phyloP scores from a whole-genome alignment of 2,888 invertebrate species.

The Orthonevra nobilis region DNA sequence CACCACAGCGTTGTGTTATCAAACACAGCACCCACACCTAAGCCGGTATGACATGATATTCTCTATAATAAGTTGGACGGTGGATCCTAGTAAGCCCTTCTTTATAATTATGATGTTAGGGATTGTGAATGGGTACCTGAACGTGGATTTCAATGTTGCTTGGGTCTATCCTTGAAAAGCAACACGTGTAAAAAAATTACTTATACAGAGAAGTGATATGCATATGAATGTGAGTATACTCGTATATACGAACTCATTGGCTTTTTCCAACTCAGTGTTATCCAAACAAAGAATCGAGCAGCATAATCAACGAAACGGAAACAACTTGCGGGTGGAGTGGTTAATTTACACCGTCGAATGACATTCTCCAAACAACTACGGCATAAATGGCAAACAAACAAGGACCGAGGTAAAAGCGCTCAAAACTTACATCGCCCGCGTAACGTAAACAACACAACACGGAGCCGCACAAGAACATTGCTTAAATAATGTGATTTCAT shows the following conservation, averaged over 20 bases:
- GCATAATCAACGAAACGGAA: slow-evolving; percentile 22
- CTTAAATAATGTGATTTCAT: slow-evolving; percentile 54
- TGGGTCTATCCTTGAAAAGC: slow-evolving; percentile 38
- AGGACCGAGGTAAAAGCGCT: background rate
- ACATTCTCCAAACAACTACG: slow-evolving; percentile 26
- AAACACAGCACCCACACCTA: background rate
- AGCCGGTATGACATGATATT: slow-evolving; percentile 4
- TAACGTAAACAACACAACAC: background rate
- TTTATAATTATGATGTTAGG: slow-evolving; percentile 53
- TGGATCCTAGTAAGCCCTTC: slow-evolving; percentile 30
- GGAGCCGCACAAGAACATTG: slow-evolving; percentile 40
- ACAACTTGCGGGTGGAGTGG: slow-evolving; percentile 1
- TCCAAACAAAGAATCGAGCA: slow-evolving; percentile 19
- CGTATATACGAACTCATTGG: too few species aligned
- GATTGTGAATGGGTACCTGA: background rate
- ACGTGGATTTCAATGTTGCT: slow-evolving; percentile 11
- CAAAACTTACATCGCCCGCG: background rate
- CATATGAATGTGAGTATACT: too few species aligned
- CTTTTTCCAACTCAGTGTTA: slow-evolving; percentile 39
- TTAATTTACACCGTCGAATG: slow-evolving; percentile 50
- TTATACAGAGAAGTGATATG: too few species aligned
- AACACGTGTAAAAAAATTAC: slow-evolving; percentile 30
- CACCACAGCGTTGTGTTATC: background rate
- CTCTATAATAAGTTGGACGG: slow-evolving; percentile 22
- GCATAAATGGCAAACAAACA: slow-evolving; percentile 38